Percentiles rank a stretch among this genome's conserved stretches.
phyloP scores from a whole-genome alignment of 2,113 vertebrate genomes.

The Herpetotheres cachinnans region DNA sequence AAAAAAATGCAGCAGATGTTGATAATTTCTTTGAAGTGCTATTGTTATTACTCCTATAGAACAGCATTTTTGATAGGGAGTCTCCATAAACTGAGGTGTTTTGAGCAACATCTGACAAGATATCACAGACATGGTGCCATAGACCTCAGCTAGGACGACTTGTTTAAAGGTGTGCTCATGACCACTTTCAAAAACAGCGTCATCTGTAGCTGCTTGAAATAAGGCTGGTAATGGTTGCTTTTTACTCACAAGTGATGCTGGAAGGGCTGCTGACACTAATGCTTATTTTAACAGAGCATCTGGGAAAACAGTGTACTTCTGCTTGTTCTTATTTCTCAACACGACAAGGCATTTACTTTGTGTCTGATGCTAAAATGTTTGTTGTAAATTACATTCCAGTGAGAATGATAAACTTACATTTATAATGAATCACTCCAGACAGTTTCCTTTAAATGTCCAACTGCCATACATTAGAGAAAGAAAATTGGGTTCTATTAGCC shows the following conservation, averaged over 20 bases:
- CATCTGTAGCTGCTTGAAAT: background rate
- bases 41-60: background rate
- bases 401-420: background rate
- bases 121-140: background rate
- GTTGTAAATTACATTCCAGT: background rate
- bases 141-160: background rate
- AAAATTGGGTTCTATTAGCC: background rate
- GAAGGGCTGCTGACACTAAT: background rate
- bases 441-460: background rate
- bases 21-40: background rate
- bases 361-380: background rate
- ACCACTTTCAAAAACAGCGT: fast-evolving
- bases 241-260: background rate
- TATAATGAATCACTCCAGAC: background rate
- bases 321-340: background rate
- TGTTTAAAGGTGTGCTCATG: background rate
- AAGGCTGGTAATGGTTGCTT: background rate
- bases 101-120: background rate
- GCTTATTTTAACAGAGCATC: background rate
- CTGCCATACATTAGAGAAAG: background rate
- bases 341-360: background rate
- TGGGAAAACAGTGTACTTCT: background rate
- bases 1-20: background rate
- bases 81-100: background rate
- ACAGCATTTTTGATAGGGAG: background rate